These are phyloP conservation scores for Aethes cnicana DNA, from an alignment of 2,888 invertebrate species.

Conservation along the genomic window DNA sequence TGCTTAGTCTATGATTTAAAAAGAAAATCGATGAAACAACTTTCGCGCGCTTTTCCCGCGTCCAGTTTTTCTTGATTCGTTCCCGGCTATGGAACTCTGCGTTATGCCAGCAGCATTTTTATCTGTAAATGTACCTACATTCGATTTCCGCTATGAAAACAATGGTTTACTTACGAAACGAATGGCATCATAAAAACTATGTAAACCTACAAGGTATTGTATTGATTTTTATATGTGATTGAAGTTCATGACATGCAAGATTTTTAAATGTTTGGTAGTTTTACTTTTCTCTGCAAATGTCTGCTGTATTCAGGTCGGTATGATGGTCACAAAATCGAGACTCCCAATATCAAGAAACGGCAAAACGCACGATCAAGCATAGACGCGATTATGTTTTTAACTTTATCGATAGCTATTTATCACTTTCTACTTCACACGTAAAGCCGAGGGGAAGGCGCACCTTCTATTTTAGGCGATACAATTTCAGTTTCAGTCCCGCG, in stretches of 20 bases:
- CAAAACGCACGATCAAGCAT: constrained; percentile 16
- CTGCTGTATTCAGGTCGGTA: too few relatives aligned
- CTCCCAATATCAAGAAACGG: neutral
- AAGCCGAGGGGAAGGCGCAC: constrained; percentile 61
- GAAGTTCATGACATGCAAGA: too few relatives aligned
- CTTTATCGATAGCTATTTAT: constrained; percentile 40
- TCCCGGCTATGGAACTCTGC: constrained; percentile 9
- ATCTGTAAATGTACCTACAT: constrained; percentile 10
- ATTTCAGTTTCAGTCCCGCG: constrained; percentile 76
- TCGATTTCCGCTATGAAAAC: constrained; percentile 15
- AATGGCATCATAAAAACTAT: too few relatives aligned
- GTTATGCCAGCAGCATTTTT: constrained; percentile 24
- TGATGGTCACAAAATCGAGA: neutral
- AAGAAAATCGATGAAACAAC: constrained; percentile 49
- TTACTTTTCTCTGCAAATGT: too few relatives aligned
- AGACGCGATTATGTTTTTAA: constrained; percentile 20
- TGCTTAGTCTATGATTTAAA: constrained; percentile 33
- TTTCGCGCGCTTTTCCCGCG: constrained; percentile 48
- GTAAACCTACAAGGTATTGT: too few relatives aligned
- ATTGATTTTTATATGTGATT: too few relatives aligned
- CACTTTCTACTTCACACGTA: constrained; percentile 54
- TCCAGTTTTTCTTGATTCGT: constrained; percentile 41
- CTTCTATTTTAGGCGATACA: constrained; percentile 75
- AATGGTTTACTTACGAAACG: constrained; percentile 10
- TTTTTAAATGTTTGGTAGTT: too few relatives aligned